Evolutionary conservation across 2,113 vertebrate species (phyloP).

Genomic region (Chamaetylas fuelleborni): DNA sequence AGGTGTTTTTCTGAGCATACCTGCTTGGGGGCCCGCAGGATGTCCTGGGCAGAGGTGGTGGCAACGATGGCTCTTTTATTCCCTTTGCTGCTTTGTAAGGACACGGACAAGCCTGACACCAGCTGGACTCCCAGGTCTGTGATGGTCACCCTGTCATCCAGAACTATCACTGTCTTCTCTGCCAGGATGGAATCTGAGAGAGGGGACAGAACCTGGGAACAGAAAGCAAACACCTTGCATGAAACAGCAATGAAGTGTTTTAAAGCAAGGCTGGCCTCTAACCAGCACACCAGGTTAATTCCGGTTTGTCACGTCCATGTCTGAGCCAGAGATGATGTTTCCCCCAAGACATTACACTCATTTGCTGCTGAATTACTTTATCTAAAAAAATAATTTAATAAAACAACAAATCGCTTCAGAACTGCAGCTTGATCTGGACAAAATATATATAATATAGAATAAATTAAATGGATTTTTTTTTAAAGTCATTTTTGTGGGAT

Average conservation of each 20-base stretch:
- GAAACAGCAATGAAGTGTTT: not conserved
- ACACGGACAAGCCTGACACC: constrained; percentile 84
- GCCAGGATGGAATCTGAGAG: constrained; percentile 95
- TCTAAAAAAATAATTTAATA: not conserved
- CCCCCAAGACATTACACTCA: not conserved
- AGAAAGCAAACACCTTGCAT: not conserved
- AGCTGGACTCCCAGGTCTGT: constrained; percentile 89
- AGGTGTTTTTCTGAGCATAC: constrained; percentile 11
- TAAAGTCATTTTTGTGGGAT: not conserved
- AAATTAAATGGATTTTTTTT: not conserved
- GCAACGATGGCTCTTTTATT: constrained; percentile 82
- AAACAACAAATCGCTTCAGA: not conserved
- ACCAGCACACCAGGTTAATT: not conserved
- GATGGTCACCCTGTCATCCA: constrained; percentile 93
- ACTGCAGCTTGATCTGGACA: not conserved
- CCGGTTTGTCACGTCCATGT: not conserved
- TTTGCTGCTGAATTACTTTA: not conserved
- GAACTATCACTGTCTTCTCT: constrained; percentile 91
- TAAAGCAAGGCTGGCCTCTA: not conserved
- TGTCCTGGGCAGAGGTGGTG: constrained; percentile 82
- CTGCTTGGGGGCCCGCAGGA: constrained; percentile 86
- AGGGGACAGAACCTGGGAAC: constrained; percentile 87
- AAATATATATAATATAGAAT: not conserved
- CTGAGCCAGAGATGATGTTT: not conserved
- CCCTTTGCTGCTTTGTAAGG: constrained; percentile 78